These are phyloP conservation scores for Nymphalis c-album DNA, from an alignment of 2,888 invertebrate species.

Conservation along the genomic window DNA sequence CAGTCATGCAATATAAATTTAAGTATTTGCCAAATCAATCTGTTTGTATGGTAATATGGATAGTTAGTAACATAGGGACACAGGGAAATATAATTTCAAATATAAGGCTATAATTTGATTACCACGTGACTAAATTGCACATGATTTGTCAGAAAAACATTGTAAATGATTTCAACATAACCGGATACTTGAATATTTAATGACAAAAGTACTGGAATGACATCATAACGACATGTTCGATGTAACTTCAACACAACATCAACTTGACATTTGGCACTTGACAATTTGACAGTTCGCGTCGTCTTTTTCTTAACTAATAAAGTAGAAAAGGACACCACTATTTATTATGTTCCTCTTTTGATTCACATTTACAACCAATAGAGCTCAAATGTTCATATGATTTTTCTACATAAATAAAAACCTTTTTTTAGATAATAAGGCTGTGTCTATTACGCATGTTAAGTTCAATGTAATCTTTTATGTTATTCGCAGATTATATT, in stretches of 20 bases:
- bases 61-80: not conserved
- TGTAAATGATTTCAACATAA: not conserved
- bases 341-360: slow-evolving; percentile 7
- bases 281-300: slow-evolving; percentile 1
- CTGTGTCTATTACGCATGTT: slow-evolving; percentile 26
- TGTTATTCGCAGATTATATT: slow-evolving; percentile 27
- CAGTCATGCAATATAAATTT: slow-evolving; percentile 1
- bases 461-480: slow-evolving; percentile 22
- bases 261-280: slow-evolving; percentile 9
- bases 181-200: not conserved
- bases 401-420: not conserved
- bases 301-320: slow-evolving; percentile 14
- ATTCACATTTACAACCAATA: slow-evolving; percentile 3
- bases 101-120: not conserved
- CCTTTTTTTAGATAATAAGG: slow-evolving; percentile 15
- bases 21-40: slow-evolving; percentile 2
- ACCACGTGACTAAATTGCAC: not conserved
- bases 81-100: slow-evolving; percentile 2
- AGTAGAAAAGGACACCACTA: slow-evolving; percentile 1
- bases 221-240: not conserved
- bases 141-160: not conserved
- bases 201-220: not conserved
- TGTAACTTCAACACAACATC: not conserved
- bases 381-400: not conserved
- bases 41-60: not conserved